Base-by-base conservation (phyloP, 2,888 invertebrate species). In the Drosophila pegasa region DNA sequence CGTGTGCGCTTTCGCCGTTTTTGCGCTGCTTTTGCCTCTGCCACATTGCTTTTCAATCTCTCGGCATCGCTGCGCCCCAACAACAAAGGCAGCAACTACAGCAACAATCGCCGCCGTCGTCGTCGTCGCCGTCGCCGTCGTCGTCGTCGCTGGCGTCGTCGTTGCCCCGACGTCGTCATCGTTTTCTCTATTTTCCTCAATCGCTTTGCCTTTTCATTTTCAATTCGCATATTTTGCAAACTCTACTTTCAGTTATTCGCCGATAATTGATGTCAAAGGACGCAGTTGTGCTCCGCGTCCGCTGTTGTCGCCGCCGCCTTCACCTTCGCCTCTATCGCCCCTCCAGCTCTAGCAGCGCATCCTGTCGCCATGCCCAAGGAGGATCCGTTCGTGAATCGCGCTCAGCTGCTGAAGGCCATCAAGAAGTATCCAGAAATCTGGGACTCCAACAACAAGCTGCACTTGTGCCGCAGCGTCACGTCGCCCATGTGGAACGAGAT, bases 251-350 rank as follows among this genome's bases (percentile, higher is more conserved):
- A 90, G 90, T 90, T 90, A 91, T 90, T 90, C 91, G 90, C 90
- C 91, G 91, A 90, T 90, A 90, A 90, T 90, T 90, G 90, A 90
- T 90, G 90, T 90, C 90, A 90, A 90, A 90, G 90, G 90, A 90
- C 90, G 90, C 91, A 89, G 90, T 90, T 88, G 71, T 75, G 83
- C 83, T 87, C 84, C 83, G 82, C 87, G 69, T 67, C 71, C 62
- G 65, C 60, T 61, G 77, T 57, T 69, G 50, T 47, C 60, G 72
- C 54, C 57, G 73, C 59, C 68, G 22, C 38, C 45, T 22, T 10
- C 31, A 41, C 45, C 31, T n/a, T 48, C 20, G 20, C 18, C 54
- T 20, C 8, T 48, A 48, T 45, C 54, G 41, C 27, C 41, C 31
- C 47, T 40, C 22, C 38, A 52, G 22, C 38, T 67, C 43, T 16